Evolutionary conservation across 37 sponge, comb jelly and placozoan genomes (phyloP).

Genomic region (Crambe crambe): DNA sequence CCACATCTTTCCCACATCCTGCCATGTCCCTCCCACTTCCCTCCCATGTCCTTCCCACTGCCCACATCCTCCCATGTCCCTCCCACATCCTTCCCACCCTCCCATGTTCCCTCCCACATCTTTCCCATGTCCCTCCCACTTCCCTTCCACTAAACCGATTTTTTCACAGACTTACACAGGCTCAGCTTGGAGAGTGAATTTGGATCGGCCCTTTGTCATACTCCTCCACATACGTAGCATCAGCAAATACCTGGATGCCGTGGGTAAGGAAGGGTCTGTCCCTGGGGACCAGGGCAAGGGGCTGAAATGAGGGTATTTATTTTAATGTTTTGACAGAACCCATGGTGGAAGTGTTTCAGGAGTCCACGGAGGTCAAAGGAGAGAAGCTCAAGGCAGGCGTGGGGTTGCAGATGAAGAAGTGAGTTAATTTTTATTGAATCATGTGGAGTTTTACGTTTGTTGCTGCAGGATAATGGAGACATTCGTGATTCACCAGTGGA

Average conservation of each 20-base stretch:
- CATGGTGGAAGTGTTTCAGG: conserved; percentile 66
- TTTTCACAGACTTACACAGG: conserved; percentile 14
- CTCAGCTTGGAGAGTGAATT: conserved; percentile 74
- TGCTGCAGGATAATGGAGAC: conserved; percentile 48
- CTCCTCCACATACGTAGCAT: conserved; percentile 47
- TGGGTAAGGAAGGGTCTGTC: conserved; percentile 19
- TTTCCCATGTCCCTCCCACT: too few species aligned
- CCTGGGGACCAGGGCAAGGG: not conserved
- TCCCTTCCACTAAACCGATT: too few species aligned
- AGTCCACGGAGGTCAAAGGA: not conserved
- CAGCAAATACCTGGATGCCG: conserved; percentile 67
- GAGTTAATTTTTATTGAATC: not conserved
- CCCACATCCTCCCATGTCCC: too few species aligned
- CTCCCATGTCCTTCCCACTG: too few species aligned
- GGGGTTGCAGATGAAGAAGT: conserved; percentile 54
- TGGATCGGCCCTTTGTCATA: conserved; percentile 50
- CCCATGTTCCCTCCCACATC: too few species aligned
- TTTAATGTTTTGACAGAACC: too few species aligned
- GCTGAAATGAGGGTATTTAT: not conserved
- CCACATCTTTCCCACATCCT: too few species aligned
- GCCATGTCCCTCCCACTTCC: too few species aligned
- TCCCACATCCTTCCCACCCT: too few species aligned
- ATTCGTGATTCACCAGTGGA: conserved; percentile 61
- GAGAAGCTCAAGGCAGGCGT: conserved; percentile 48
- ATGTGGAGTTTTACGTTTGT: not conserved